phyloP scores from a whole-genome alignment of 2,797 vertebrate species.

The Anas bernieri region DNA sequence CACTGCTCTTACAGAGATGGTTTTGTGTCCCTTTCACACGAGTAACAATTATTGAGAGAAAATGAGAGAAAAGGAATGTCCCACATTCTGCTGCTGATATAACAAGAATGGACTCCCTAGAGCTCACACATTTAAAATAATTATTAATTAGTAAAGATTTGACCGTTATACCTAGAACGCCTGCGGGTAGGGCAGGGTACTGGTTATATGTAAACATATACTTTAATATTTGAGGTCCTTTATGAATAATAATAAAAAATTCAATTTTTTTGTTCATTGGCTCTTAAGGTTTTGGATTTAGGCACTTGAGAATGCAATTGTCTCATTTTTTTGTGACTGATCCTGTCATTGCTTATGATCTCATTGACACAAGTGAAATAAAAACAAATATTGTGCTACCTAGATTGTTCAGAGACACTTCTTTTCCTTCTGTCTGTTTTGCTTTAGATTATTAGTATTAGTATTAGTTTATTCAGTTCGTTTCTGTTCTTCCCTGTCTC shows the following conservation, averaged over 20 bases:
- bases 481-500: not conserved
- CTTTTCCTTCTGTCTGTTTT: not conserved
- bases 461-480: not conserved
- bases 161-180: not conserved
- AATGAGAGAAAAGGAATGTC: not conserved
- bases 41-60: constrained; percentile 47
- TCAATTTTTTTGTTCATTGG: not conserved
- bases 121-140: not conserved
- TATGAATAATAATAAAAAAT: not conserved
- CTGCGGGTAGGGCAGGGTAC: not conserved
- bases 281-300: not conserved
- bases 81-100: not conserved
- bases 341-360: not conserved
- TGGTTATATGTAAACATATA: not conserved
- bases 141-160: constrained; percentile 15
- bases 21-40: constrained; percentile 47
- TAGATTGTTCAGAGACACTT: not conserved
- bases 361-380: not conserved
- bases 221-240: not conserved
- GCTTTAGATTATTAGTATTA: not conserved
- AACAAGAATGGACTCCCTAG: not conserved
- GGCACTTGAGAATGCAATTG: not conserved
- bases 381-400: not conserved
- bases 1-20: constrained; percentile 47
- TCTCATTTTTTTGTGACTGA: not conserved